Percentiles rank a stretch among this genome's conserved stretches.
Conservation (phyloP, 2,113 vertebrate species). For the Conger conger region DNA sequence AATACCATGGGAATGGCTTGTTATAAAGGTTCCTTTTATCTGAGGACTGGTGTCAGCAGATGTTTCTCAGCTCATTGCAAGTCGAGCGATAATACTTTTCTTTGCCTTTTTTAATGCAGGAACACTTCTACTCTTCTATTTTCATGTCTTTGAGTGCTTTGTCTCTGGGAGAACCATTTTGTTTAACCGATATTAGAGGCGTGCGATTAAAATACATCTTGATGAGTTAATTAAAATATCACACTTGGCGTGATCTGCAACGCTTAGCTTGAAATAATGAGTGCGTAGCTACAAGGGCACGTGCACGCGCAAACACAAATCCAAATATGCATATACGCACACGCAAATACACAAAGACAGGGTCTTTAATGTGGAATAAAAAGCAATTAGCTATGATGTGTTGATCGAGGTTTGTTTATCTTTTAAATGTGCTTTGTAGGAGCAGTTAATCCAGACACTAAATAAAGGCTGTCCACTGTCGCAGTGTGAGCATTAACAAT, state of each 20-base stretch:
- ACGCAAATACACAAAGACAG: not conserved
- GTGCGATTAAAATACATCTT: not conserved
- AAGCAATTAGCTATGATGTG: slow-evolving; percentile 10
- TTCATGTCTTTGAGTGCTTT: not conserved
- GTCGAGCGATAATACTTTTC: not conserved
- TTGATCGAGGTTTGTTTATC: slow-evolving; percentile 11
- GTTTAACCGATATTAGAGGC: not conserved
- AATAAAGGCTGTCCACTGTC: not conserved
- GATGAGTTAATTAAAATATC: slow-evolving; percentile 18
- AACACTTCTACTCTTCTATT: not conserved
- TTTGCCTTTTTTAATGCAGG: not conserved
- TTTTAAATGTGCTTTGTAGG: not conserved
- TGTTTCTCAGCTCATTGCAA: not conserved
- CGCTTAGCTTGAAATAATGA: not conserved
- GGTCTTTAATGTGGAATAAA: not conserved
- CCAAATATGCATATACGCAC: not conserved
- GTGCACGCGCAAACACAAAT: not conserved
- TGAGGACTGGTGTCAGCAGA: not conserved
- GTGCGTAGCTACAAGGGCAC: not conserved
- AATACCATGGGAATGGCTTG: not conserved
- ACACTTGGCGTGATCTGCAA: slow-evolving; percentile 13
- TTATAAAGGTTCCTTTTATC: not conserved
- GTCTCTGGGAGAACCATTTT: not conserved
- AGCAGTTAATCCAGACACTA: not conserved
- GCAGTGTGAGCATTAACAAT: not conserved